Base-by-base conservation (phyloP, 2,888 invertebrate genomes). In the Ophion slaviceki region DNA sequence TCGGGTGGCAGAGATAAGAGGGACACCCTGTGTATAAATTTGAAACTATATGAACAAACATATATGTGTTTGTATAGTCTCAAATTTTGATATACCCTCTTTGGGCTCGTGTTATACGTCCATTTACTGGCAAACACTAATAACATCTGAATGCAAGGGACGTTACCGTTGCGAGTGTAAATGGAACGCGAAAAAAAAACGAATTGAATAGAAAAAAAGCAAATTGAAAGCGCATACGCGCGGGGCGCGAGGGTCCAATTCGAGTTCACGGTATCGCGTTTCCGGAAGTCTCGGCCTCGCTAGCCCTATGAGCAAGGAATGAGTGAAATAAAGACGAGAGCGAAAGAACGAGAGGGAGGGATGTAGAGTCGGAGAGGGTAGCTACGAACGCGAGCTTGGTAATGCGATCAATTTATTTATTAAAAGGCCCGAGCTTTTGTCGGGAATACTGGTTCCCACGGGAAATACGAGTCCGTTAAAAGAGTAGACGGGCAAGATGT, bases 321-420 rank as follows among this genome's bases (percentile, higher is more conserved):
- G 45, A 61, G 28, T n/a, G 75, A 76, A 79, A 85, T 84, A 61
- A 53, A 79, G 66, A 74, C 24, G 28, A 68, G 68, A 5, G 61
- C 36, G 67, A 72, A 32, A 32, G 78, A 75, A 66, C 67, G 64
- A 72, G 59, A 64, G 80, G 78, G 62, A 74, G 64, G 66, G 59
- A 53, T 17, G 59, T 24, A 11, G 40, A 64, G 36, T 20, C 40
- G 53, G 80, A 70, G 66, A 70, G 68, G 67, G 57, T 24, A 80
- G 40, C 59, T 75, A 64, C 70, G 80, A 80, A 85, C 78, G 86
- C 85, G 85, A 53, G 68, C 68, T 86, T 67, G 82, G 86, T 86
- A 91, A 92, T 89, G 89, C 88, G 92, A 91, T 91, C 90, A 92
- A 91, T 91, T 91, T 92, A 91, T 91, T 91, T 91, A 91, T 92